Conservation (phyloP, 2,888 invertebrate species). For the Eurois occulta region DNA sequence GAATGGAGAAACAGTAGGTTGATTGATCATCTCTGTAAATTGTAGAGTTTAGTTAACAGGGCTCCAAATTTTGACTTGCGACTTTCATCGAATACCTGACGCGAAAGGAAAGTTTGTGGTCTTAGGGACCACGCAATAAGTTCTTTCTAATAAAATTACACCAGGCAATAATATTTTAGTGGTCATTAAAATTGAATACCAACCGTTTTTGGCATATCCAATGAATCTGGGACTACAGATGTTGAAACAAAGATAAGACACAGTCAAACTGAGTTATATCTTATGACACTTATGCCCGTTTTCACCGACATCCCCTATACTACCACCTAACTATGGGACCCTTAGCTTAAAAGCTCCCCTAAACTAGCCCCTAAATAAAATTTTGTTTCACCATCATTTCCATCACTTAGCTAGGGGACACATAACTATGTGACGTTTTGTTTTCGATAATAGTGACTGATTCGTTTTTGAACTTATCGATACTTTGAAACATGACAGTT, state of each 20-base stretch:
- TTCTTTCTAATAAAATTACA: neutral
- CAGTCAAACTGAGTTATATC: neutral
- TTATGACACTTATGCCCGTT: neutral
- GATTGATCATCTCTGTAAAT: neutral
- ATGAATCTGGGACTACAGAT: neutral
- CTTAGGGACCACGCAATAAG: neutral
- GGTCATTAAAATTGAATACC: neutral
- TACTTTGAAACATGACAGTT: no score
- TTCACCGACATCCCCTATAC: no score
- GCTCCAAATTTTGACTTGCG: neutral
- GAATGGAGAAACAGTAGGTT: constrained; percentile 52
- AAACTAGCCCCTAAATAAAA: no score
- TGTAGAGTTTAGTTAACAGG: neutral
- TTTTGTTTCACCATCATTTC: no score
- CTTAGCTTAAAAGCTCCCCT: no score
- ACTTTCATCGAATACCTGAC: neutral
- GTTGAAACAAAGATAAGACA: neutral
- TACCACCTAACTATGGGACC: no score
- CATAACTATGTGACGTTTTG: no score
- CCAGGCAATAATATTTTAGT: neutral
- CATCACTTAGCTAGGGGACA: no score
- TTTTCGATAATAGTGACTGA: no score
- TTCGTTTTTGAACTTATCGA: no score
- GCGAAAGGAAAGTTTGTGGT: neutral
- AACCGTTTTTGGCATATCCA: neutral